A percentile compares a stretch with the other conserved stretches of the same genome.
Evolutionary conservation across 2,113 vertebrate species (phyloP).

Genomic region (Bubo blakistoni): DNA sequence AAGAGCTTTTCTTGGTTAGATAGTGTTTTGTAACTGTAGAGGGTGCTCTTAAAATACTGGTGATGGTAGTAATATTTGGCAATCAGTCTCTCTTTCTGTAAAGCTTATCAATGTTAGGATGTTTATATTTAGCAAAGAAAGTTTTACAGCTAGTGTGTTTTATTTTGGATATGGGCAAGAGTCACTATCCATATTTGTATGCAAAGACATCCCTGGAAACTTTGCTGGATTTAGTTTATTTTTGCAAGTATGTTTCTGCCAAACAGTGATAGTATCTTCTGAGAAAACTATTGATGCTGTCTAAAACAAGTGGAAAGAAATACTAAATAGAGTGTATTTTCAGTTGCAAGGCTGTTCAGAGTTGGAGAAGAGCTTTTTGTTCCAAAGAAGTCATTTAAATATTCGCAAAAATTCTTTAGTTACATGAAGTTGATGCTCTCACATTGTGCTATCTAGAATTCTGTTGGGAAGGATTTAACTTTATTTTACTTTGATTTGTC

Average conservation of each 20-base stretch:
- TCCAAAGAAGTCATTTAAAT: background rate
- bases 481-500: background rate
- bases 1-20: background rate
- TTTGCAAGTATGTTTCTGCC: conserved; percentile 62
- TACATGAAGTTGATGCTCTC: background rate
- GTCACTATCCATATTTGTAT: conserved; percentile 6
- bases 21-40: conserved; percentile 36
- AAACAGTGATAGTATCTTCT: conserved; percentile 62
- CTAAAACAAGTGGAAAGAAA: conserved; percentile 42
- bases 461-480: background rate
- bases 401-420: background rate
- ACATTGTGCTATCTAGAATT: background rate
- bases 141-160: background rate
- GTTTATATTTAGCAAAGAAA: background rate
- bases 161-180: conserved; percentile 27
- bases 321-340: background rate
- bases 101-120: background rate
- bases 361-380: background rate
- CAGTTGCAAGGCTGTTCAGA: background rate
- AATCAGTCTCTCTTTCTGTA: background rate
- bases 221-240: conserved; percentile 54
- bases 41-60: conserved; percentile 53
- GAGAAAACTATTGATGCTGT: conserved; percentile 47
- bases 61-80: background rate
- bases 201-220: conserved; percentile 43